Base-by-base conservation (phyloP, 2,797 vertebrate genomes). In the Schizothorax lantsangensis region DNA sequence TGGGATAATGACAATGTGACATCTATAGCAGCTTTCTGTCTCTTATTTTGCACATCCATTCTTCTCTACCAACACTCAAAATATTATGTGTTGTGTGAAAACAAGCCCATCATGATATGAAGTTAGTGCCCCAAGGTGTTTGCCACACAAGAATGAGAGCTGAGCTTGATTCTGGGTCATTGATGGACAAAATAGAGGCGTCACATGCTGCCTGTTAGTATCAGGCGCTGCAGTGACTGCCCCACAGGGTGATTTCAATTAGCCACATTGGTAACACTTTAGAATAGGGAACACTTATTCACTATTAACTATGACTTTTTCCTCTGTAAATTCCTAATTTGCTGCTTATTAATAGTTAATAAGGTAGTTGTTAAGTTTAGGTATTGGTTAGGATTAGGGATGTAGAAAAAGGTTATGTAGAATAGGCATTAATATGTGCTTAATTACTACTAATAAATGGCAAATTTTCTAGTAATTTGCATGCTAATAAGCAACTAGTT, bases 171-270 rank as follows among this genome's bases (percentile, higher is more conserved):
- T 74, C 26, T 83, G 69, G 36, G 69, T 45, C 64, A 59, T 2
- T 82, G 23, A 30, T 26, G 19, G 6, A 78, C 57, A 62, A 79
- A 78, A 79, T 59, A 59, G 38, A 71, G 84, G 83, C 36, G 54
- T 81, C 43, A 47, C 43, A 66, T 81, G 69, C 78, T 64, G 69
- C 49, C 84, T 79, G 74, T 64, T 45, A 57, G 45, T 43, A 4
- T 30, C 47, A 47, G 30, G 10, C 38, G 1, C n/a, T 73, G 72
- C 14, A 68, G 30, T 69, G 36, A 83, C 38, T 4, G 8, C 19
- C 19, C 40, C 30, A 30, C 12, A 38, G 57, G 21, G 5, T 15
- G n/a, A 14, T 43, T 62, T 72, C 15, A 23, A 23, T 83, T 54
- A 11, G 36, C 11, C 38, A 15, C 40, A 21, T 40, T 40, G 38